Evolutionary conservation across 2,113 vertebrate genomes (phyloP), one percentile per base, ranked within the genome.

Genomic region (Neogale vison): DNA sequence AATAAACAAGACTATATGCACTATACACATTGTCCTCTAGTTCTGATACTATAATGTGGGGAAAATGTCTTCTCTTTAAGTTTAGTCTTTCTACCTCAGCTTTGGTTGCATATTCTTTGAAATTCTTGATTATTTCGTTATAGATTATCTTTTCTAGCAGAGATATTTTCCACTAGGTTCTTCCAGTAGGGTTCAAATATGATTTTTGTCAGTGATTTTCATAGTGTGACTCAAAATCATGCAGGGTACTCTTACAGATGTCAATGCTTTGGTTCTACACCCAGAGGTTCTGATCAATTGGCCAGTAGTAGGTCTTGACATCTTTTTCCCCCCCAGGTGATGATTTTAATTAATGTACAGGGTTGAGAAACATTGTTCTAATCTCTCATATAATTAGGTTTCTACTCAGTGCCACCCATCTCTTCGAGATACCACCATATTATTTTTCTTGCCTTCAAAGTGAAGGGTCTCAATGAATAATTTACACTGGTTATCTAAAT

Each of bases 1-100:
- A 47, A n/a, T 83, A 90, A 97, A 95, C 7, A 94, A 6, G 50
- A 95, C 29, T 39, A 9, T 50, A 85, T 69, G 61, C n/a, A 74
- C 29, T 45, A 24, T 77, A 63, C 87, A 52, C 6, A 67, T 8
- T 79, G 3, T 71, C 29, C 12, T 79, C 21, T 74, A 9, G n/a
- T 8, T 4, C 13, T 79, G 36, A 79, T 31, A 7, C 20, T 77
- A 45, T 45, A 39, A 50, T 34, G 23, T 76, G 1, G 13, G 18
- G 2, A 1, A 13, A 57, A 80, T 42, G 1, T 1, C 13, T 85
- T 87, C 29, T 94, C 5, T 79, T 55, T 55, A 69, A 55, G 9
- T 8, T 36, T 77, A 7, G 47, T 29, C 21, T 85, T 59, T 86
- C 34, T 24, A n/a, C 50, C 21, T 87, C n/a, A 84, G 4, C 8